These are phyloP conservation scores for Micromesistius poutassou DNA, from an alignment of 2,797 vertebrate species.

Conservation along the genomic window DNA sequence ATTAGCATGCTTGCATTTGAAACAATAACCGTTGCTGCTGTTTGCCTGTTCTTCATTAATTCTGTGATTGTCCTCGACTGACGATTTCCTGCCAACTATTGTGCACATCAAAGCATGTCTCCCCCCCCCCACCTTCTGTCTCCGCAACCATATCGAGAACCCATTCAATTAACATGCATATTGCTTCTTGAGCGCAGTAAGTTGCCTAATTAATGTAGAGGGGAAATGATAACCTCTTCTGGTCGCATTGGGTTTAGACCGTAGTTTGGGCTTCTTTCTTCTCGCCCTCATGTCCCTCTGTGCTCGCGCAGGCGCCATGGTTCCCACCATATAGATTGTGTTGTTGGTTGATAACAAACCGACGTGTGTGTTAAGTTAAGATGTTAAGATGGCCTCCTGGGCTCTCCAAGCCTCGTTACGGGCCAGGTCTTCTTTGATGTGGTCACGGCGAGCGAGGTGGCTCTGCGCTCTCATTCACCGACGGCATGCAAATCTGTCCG, in stretches of 20 bases:
- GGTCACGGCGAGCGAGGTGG: slow-evolving; percentile 50
- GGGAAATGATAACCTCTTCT: slow-evolving; percentile 54
- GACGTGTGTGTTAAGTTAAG: slow-evolving; percentile 38
- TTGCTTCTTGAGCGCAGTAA: slow-evolving; percentile 73
- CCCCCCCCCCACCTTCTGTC: slow-evolving; percentile 30
- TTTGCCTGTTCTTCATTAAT: slow-evolving; percentile 75
- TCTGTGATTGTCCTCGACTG: slow-evolving; percentile 67
- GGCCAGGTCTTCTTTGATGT: slow-evolving; percentile 75
- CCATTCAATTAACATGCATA: slow-evolving; percentile 76
- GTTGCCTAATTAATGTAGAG: slow-evolving; percentile 69
- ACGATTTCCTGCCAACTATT: slow-evolving; percentile 75
- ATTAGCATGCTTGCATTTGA: slow-evolving; percentile 72
- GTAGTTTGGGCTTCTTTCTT: slow-evolving; percentile 42
- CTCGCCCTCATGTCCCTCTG: background rate
- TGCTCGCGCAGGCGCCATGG: background rate
- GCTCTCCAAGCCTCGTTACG: slow-evolving; percentile 63
- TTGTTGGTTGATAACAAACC: background rate
- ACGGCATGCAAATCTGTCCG: slow-evolving; percentile 62
- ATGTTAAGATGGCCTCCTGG: slow-evolving; percentile 62
- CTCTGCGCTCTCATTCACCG: slow-evolving; percentile 66
- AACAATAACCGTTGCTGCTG: slow-evolving; percentile 63
- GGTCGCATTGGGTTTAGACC: slow-evolving; percentile 58
- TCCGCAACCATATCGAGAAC: slow-evolving; percentile 58
- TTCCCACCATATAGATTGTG: background rate
- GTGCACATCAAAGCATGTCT: slow-evolving; percentile 76